Evolutionary conservation across 1,140 invertebrate genomes (phyloP), one percentile per base, ranked within the genome.

Genomic region (Lepidostoma basale): DNA sequence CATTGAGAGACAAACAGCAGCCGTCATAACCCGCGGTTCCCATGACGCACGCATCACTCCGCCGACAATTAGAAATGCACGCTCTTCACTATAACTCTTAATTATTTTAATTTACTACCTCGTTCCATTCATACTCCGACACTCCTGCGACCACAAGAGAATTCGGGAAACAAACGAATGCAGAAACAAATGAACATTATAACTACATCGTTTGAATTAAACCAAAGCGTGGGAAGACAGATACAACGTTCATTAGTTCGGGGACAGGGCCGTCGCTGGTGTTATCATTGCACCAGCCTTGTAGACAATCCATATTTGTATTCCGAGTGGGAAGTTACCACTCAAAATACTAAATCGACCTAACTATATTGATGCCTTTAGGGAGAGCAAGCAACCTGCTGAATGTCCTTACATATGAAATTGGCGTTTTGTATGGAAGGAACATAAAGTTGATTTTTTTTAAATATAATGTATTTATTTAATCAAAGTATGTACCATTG

Each of bases 141-240:
- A 9, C 23, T n/a, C 45, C 22, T 23, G 22, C 25, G 45, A 49
- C 45, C 45, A 23, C 25, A n/a, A 49, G 18, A 23, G 22, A 49
- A 26, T 49, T 3, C 5, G 20, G 33, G 33, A 23, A 25, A n/a
- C n/a, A n/a, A n/a, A 25, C 45, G 45, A 47, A 12, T 12, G 20
- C 22, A 1, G 45, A 23, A 49, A 49, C 45, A 49, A 49, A 49
- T n/a, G 45, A 49, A 49, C 45, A 12, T 49, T 12, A 49, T 22
- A 49, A 22, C 22, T n/a, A 26, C 20, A 9, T 23, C 45, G 45
- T 23, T 23, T 22, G 45, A 49, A 49, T 49, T 49, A 49, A 23
- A 2, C 22, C 45, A 23, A 49, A 49, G 18, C 45, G 45, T 49
- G 45, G 25, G 45, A 49, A 49, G 45, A 49, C 20, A 49, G 22